Conservation (phyloP, 1,140 invertebrate genomes). For the Anagrus nilaparvatae region DNA sequence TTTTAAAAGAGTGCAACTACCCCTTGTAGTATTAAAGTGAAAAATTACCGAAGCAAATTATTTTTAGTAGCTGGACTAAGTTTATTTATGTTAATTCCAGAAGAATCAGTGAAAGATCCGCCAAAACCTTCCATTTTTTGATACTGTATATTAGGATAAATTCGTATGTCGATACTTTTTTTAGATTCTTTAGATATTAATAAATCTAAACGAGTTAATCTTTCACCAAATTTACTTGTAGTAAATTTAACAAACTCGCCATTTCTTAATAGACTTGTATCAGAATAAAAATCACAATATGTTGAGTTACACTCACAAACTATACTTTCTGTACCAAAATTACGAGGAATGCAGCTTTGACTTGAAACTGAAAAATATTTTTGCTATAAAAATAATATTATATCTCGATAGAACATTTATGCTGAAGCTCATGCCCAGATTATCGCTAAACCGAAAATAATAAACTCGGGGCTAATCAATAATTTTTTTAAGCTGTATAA, state of each 20-base stretch:
- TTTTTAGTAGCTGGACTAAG: constrained; percentile 47
- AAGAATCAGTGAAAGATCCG: constrained; percentile 78
- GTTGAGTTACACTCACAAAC: constrained; percentile 81
- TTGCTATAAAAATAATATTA: too few species aligned
- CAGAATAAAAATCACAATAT: constrained; percentile 67
- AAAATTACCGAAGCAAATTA: too few species aligned
- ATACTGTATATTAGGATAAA: constrained; percentile 24
- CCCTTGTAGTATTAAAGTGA: too few species aligned
- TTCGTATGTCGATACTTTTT: too few species aligned
- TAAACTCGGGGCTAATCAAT: too few species aligned
- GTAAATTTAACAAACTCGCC: constrained; percentile 48
- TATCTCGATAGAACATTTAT: too few species aligned
- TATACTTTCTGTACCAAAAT: constrained; percentile 40
- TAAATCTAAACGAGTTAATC: constrained; percentile 35
- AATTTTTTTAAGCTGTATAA: too few species aligned
- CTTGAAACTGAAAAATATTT: too few species aligned
- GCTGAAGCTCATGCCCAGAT: too few species aligned
- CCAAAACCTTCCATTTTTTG: constrained; percentile 71
- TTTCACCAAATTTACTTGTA: constrained; percentile 44
- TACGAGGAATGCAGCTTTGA: too few species aligned
- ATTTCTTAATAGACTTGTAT: constrained; percentile 27
- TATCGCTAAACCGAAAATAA: too few species aligned
- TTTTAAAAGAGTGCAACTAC: too few species aligned
- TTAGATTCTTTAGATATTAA: constrained; percentile 18
- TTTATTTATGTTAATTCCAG: constrained; percentile 62